Evolutionary conservation across 2,797 vertebrate genomes (phyloP).

Genomic region (Poliocrania exsul): DNA sequence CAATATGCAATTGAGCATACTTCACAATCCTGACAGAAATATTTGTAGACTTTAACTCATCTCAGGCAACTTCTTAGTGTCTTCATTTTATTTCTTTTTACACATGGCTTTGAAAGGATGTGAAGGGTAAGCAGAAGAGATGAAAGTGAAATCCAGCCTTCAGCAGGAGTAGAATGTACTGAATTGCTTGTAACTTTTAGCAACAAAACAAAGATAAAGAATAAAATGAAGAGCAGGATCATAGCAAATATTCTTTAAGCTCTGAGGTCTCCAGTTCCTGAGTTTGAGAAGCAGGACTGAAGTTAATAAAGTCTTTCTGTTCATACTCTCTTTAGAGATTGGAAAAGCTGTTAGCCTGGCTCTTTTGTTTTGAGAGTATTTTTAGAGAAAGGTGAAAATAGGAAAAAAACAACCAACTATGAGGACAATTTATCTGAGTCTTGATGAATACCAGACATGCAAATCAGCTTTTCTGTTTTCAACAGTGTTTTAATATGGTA

Average conservation of each 20-base stretch:
- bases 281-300: background rate
- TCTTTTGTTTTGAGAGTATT: background rate
- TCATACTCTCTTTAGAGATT: background rate
- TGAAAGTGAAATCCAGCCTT: background rate
- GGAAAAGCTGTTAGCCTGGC: background rate
- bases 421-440: background rate
- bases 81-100: background rate
- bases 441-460: background rate
- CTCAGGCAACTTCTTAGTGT: background rate
- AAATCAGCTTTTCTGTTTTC: background rate
- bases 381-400: background rate
- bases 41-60: background rate
- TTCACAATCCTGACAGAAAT: background rate
- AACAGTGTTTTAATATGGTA: background rate
- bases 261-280: background rate
- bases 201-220: background rate
- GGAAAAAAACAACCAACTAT: background rate
- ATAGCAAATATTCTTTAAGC: slow-evolving; percentile 12
- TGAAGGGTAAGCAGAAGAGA: background rate
- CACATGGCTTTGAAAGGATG: background rate
- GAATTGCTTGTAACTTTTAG: background rate
- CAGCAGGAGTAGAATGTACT: background rate
- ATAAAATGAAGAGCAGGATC: background rate
- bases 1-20: background rate
- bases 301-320: background rate